Evolutionary conservation across 2,113 vertebrate genomes (phyloP).

Genomic region (Daubentonia madagascariensis): DNA sequence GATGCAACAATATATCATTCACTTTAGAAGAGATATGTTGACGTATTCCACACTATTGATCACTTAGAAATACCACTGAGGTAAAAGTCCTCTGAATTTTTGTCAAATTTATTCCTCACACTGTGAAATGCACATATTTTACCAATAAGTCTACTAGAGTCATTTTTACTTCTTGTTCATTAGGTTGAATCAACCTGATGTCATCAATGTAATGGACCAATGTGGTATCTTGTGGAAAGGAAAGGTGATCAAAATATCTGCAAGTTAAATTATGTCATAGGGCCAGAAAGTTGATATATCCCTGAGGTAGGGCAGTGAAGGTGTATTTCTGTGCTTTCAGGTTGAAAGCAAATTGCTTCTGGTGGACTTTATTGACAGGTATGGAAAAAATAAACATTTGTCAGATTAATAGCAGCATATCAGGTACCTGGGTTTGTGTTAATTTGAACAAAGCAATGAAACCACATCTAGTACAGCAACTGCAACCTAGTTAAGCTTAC

Average conservation of each 20-base stretch:
- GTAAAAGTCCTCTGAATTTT: not conserved
- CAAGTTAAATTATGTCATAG: not conserved
- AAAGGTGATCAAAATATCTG: not conserved
- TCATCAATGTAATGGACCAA: not conserved
- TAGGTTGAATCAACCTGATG: not conserved
- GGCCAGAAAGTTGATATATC: not conserved
- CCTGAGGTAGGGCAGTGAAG: not conserved
- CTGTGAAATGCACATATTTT: not conserved
- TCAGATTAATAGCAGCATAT: not conserved
- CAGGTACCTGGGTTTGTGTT: not conserved
- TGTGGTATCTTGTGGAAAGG: not conserved
- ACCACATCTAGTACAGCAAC: too few relatives aligned
- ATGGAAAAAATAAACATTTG: not conserved
- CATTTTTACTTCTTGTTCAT: not conserved
- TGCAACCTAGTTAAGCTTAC: not conserved
- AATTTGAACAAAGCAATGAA: not conserved
- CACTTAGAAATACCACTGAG: not conserved
- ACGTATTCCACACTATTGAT: too few relatives aligned
- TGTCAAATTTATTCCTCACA: not conserved
- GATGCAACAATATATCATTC: not conserved
- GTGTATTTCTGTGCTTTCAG: not conserved
- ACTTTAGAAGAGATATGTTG: not conserved
- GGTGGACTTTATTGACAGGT: not conserved
- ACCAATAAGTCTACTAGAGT: not conserved
- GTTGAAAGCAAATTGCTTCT: not conserved